A percentile compares a stretch with the other conserved stretches of the same genome.
Conservation (phyloP, 2,888 invertebrate species). For the Cosmia trapezina region DNA sequence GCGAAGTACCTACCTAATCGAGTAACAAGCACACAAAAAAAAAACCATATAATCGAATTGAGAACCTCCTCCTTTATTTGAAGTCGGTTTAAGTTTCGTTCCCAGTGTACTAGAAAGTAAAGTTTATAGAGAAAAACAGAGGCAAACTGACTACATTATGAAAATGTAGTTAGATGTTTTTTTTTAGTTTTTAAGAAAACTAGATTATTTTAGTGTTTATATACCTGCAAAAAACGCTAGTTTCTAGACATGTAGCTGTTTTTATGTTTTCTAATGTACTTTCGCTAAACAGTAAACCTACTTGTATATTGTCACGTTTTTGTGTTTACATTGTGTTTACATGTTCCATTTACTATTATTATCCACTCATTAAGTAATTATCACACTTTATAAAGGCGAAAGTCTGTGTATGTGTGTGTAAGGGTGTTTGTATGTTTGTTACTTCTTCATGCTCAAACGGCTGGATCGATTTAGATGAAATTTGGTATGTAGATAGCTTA, state of each 20-base stretch:
- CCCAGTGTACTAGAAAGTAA: not conserved
- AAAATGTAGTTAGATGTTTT: not conserved
- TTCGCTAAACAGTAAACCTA: not conserved
- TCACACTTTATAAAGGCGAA: no score
- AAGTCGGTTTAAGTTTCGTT: no score
- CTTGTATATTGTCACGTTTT: not conserved
- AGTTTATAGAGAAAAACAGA: not conserved
- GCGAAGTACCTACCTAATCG: no score
- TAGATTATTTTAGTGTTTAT: conserved; percentile 7
- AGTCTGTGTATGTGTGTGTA: no score
- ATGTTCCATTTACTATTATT: not conserved
- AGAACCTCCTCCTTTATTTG: no score
- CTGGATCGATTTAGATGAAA: no score
- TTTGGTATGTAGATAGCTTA: no score
- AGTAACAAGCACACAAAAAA: no score
- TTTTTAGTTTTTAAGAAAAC: conserved; percentile 22
- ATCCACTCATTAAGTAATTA: not conserved
- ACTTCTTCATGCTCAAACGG: no score
- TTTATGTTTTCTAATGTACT: conserved; percentile 11
- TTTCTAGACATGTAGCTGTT: conserved; percentile 3
- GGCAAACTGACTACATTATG: not conserved
- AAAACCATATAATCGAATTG: no score
- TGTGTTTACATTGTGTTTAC: not conserved
- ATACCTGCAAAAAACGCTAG: conserved; percentile 11
- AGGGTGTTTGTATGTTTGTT: no score